Conservation (phyloP, 2,888 invertebrate genomes). For the Atethmia centrago region DNA sequence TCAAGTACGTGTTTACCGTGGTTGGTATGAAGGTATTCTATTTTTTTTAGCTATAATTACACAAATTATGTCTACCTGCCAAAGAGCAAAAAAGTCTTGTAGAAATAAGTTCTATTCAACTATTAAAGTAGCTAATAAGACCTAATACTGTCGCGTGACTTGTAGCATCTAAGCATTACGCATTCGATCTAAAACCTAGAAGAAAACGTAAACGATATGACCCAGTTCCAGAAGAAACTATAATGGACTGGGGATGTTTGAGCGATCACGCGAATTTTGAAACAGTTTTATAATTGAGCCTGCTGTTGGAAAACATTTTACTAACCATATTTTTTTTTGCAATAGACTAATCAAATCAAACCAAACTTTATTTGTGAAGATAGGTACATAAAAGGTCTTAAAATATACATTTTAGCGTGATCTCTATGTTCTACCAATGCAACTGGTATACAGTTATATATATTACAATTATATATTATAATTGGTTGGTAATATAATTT, state of each 20-base stretch:
- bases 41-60: not conserved
- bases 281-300: not conserved
- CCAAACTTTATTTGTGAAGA: no score
- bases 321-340: not conserved
- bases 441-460: no score
- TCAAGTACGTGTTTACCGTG: not conserved
- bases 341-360: not conserved
- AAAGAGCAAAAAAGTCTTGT: constrained; percentile 1
- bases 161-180: constrained; percentile 36
- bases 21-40: not conserved
- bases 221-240: constrained; percentile 27
- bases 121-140: not conserved
- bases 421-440: no score
- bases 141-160: constrained; percentile 38
- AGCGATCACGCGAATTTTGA: constrained; percentile 15
- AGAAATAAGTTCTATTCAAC: not conserved
- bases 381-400: no score
- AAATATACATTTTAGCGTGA: no score
- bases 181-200: constrained; percentile 37
- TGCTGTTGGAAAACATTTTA: not conserved
- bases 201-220: constrained; percentile 31
- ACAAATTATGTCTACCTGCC: not conserved
- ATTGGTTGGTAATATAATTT: no score
- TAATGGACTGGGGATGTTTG: constrained; percentile 15
- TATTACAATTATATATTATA: no score